Conservation (phyloP, 92 coral and sea anemone species). For the Isaurus tuberculatus region DNA sequence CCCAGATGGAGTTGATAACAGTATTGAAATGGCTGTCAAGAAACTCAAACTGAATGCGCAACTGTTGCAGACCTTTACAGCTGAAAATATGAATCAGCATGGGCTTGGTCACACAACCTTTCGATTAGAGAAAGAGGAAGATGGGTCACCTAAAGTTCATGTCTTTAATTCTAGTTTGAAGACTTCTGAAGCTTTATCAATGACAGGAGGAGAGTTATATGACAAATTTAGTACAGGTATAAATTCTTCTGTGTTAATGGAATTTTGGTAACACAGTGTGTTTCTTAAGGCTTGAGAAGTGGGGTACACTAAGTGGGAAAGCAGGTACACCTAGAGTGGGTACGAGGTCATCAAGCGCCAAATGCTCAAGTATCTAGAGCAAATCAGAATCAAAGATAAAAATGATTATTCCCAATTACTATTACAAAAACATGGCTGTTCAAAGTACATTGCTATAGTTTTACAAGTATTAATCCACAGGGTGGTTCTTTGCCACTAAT, state of each 20-base stretch:
- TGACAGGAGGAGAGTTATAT: conserved; percentile 92
- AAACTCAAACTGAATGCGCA: conserved; percentile 83
- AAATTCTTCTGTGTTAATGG: neutral
- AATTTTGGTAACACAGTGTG: neutral
- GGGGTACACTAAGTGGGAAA: too few relatives aligned
- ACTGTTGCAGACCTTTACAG: conserved; percentile 92
- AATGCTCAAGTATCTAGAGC: too few relatives aligned
- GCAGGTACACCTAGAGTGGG: too few relatives aligned
- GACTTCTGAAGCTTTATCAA: conserved; percentile 74
- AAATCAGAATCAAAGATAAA: too few relatives aligned
- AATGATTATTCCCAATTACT: too few relatives aligned
- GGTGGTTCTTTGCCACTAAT: too few relatives aligned
- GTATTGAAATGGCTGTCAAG: conserved; percentile 68
- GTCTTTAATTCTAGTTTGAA: conserved; percentile 80
- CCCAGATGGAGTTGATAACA: conserved; percentile 71
- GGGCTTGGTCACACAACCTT: conserved; percentile 90
- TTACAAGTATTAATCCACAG: too few relatives aligned
- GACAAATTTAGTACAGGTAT: conserved; percentile 77
- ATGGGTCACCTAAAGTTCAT: conserved; percentile 78
- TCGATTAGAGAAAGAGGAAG: conserved; percentile 78
- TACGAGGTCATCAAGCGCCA: too few relatives aligned
- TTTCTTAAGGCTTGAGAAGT: too few relatives aligned
- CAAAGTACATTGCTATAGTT: too few relatives aligned
- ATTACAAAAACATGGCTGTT: too few relatives aligned
- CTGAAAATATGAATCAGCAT: conserved; percentile 86